phyloP scores from a whole-genome alignment of 2,888 invertebrate species.

The Eristalis intricaria region DNA sequence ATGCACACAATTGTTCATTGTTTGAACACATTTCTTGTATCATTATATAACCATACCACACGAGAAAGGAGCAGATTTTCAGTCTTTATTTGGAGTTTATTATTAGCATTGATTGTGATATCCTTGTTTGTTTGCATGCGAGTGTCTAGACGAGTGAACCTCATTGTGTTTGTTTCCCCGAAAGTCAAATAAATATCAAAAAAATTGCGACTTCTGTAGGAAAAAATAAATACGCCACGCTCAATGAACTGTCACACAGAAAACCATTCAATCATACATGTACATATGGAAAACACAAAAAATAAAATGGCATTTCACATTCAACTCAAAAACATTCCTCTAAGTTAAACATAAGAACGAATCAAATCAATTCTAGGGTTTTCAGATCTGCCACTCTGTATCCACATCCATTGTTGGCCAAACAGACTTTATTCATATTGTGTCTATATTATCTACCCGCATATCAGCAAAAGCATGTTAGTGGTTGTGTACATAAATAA shows the following conservation, averaged over 20 bases:
- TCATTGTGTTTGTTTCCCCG: neutral
- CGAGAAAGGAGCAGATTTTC: neutral
- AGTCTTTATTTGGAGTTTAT: neutral
- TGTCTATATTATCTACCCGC: neutral
- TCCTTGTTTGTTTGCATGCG: neutral
- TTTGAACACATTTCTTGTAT: too few relatives aligned
- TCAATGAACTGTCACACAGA: neutral
- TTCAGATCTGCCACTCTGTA: too few relatives aligned
- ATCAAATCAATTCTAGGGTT: too few relatives aligned
- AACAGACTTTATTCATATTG: neutral
- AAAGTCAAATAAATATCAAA: neutral
- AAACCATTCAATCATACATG: neutral
- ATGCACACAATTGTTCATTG: too few relatives aligned
- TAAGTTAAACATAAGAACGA: neutral
- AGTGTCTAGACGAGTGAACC: neutral
- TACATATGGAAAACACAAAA: neutral
- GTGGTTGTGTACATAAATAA: constrained; percentile 14
- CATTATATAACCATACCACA: neutral
- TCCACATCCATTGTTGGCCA: neutral
- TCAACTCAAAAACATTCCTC: neutral
- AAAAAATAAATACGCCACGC: neutral
- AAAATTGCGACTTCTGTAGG: neutral
- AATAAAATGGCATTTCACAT: neutral
- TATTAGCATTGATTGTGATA: neutral
- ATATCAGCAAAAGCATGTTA: constrained; percentile 29